Percentiles rank a stretch among this genome's conserved stretches.
These are phyloP conservation scores for Centrocercus urophasianus DNA, from an alignment of 2,113 vertebrate species.

Conservation along the genomic window DNA sequence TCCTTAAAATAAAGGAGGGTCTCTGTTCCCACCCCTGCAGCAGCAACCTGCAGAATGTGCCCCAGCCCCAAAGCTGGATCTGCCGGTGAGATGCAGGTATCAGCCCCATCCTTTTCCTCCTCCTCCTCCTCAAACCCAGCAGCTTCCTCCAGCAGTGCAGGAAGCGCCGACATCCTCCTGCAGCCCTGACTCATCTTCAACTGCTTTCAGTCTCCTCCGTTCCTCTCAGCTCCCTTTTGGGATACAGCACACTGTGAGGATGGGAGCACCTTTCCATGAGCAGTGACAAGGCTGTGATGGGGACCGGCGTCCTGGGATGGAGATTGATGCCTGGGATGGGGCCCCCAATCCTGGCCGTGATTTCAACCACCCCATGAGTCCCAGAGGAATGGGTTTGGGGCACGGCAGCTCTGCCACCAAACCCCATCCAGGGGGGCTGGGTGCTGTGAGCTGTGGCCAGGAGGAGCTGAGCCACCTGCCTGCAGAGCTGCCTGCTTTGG, in stretches of 20 bases:
- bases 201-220: background rate
- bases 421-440: background rate
- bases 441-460: background rate
- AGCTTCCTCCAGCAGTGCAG: background rate
- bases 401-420: background rate
- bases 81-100: background rate
- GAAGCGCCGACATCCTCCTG: background rate
- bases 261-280: no score
- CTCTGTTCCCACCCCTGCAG: background rate
- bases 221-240: fast-evolving
- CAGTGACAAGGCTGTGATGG: no score
- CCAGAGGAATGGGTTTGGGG: background rate
- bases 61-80: fast-evolving
- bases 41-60: background rate
- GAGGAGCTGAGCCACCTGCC: conserved; percentile 49
- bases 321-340: background rate
- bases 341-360: fast-evolving
- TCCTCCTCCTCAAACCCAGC: background rate
- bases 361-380: fast-evolving
- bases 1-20: fast-evolving
- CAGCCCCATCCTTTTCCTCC: background rate
- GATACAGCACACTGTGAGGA: fast-evolving
- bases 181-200: background rate
- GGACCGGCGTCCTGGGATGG: background rate
- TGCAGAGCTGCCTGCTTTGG: background rate